Conservation (phyloP, 2,797 vertebrate species). For the Intellagama lesueurii region DNA sequence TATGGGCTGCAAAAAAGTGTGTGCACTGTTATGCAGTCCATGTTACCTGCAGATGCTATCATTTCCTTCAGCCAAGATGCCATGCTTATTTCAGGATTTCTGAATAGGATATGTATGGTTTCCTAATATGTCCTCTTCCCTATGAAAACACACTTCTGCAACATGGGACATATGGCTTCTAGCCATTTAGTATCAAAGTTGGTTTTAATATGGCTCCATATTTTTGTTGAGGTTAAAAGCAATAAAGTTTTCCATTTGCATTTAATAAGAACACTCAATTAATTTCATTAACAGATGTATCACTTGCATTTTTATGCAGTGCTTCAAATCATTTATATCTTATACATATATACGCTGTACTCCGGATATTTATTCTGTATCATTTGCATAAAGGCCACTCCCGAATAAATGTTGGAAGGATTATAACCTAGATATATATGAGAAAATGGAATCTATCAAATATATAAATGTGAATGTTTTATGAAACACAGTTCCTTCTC, state of each 20-base stretch:
- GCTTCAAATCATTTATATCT: conserved; percentile 1
- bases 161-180: background rate
- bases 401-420: background rate
- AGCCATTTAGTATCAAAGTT: background rate
- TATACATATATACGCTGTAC: background rate
- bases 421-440: background rate
- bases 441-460: background rate
- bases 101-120: background rate
- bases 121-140: background rate
- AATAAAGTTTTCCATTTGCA: background rate
- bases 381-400: background rate
- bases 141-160: background rate
- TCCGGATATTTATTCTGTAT: background rate
- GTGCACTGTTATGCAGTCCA: too few relatives aligned
- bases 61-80: background rate
- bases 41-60: background rate
- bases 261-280: conserved; percentile 4
- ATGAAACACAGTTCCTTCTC: background rate
- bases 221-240: background rate
- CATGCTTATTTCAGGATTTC: background rate
- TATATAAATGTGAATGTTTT: background rate
- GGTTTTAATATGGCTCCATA: conserved; percentile 2
- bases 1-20: background rate
- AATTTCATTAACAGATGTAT: conserved; percentile 10
- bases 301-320: background rate